phyloP scores from a whole-genome alignment of 1,140 invertebrate genomes.

The Fopius arisanus region DNA sequence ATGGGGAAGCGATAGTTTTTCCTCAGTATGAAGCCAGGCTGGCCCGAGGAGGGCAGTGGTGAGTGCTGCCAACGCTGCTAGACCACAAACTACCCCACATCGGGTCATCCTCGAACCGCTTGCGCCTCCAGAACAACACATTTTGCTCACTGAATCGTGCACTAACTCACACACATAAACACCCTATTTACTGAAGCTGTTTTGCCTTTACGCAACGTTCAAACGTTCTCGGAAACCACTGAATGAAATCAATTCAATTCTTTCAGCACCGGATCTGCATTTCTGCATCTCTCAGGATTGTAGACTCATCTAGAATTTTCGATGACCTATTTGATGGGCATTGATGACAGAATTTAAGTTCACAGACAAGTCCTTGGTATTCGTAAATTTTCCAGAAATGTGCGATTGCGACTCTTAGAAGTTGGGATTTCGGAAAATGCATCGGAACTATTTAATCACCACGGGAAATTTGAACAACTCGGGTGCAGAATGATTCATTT shows the following conservation, averaged over 20 bases:
- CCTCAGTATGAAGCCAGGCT: slow-evolving; percentile 62
- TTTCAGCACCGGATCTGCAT: not conserved
- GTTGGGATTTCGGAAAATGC: too few species aligned
- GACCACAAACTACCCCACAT: slow-evolving; percentile 59
- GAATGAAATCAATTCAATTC: not conserved
- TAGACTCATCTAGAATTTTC: not conserved
- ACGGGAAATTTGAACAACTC: not conserved
- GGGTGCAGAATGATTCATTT: not conserved
- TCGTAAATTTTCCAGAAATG: too few species aligned
- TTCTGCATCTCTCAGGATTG: not conserved
- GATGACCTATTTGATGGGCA: not conserved
- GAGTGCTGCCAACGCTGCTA: slow-evolving; percentile 58
- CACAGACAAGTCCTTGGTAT: not conserved
- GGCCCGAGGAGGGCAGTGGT: slow-evolving; percentile 57
- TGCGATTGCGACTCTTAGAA: too few species aligned
- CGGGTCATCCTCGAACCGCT: slow-evolving; percentile 58
- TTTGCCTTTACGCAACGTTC: not conserved
- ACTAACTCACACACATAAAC: slow-evolving; percentile 12
- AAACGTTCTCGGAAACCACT: not conserved
- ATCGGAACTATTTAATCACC: not conserved
- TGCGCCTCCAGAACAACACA: slow-evolving; percentile 56
- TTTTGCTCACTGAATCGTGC: slow-evolving; percentile 37
- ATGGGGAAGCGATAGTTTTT: slow-evolving; percentile 51
- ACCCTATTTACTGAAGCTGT: not conserved
- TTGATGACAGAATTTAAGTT: not conserved